A percentile compares a stretch with the other conserved stretches of the same genome.
Conservation (phyloP, 2,888 invertebrate genomes). For the Pemphredon lugubris region DNA sequence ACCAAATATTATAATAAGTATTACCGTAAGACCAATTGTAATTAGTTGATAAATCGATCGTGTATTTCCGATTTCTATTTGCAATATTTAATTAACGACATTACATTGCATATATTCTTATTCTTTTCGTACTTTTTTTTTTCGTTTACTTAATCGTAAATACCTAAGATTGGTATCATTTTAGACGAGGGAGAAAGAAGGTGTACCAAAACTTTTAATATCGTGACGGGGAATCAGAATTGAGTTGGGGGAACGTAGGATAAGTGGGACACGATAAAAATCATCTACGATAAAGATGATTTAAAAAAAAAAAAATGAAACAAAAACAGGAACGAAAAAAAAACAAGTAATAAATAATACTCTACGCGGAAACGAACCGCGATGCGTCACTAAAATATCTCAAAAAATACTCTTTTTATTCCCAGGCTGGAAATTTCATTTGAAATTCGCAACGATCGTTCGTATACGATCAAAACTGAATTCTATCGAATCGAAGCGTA, state of each 20-base stretch:
- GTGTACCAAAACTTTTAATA: conserved; percentile 48
- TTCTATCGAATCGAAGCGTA: neutral
- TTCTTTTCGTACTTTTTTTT: conserved; percentile 61
- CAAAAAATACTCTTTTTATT: conserved; percentile 17
- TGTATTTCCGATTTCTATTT: conserved; percentile 68
- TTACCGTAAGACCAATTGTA: conserved; percentile 71
- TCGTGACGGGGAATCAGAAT: conserved; percentile 16
- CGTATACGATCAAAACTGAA: neutral
- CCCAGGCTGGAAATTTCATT: conserved; percentile 63
- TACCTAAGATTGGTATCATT: conserved; percentile 56
- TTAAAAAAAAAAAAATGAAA: conserved; percentile 18
- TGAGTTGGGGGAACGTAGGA: neutral
- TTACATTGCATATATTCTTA: conserved; percentile 75
- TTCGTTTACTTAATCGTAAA: conserved; percentile 59
- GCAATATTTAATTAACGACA: conserved; percentile 74
- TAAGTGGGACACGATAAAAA: neutral
- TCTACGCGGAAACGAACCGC: neutral
- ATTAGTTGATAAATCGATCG: conserved; percentile 69
- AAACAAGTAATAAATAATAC: neutral
- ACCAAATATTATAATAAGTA: conserved; percentile 75
- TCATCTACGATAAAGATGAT: neutral
- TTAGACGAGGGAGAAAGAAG: conserved; percentile 50
- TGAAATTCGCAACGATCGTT: neutral
- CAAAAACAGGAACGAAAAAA: neutral
- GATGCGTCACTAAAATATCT: conserved; percentile 12